Conservation (phyloP, 2,113 vertebrate genomes). For the Atherinomorus stipes region DNA sequence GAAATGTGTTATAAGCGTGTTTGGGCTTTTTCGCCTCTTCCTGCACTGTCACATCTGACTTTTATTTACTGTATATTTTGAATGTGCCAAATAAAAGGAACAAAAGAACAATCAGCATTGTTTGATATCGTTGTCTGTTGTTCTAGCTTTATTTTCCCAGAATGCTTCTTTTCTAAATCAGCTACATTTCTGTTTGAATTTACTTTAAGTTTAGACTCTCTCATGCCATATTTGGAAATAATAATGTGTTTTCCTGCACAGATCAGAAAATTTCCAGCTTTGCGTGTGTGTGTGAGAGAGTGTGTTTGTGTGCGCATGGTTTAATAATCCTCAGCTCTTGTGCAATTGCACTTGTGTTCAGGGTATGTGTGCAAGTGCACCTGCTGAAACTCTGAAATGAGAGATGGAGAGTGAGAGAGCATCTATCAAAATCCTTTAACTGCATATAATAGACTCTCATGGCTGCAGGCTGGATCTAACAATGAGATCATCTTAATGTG, state of each 20-base stretch:
- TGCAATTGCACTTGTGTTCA: conserved; percentile 18
- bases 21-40: too few species aligned
- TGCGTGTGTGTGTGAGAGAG: conserved; percentile 17
- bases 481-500: conserved; percentile 43
- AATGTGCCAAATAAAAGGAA: too few species aligned
- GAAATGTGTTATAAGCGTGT: too few species aligned
- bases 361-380: conserved; percentile 50
- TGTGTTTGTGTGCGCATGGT: conserved; percentile 10
- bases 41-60: too few species aligned
- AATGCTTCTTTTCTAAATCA: neutral
- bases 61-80: too few species aligned
- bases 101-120: too few species aligned
- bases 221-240: conserved; percentile 38
- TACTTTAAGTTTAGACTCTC: conserved; percentile 37
- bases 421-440: conserved; percentile 61
- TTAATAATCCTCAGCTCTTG: conserved; percentile 12
- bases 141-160: neutral
- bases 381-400: conserved; percentile 42
- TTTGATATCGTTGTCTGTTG: too few species aligned
- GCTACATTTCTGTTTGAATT: conserved; percentile 7
- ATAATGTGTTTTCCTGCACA: conserved; percentile 19
- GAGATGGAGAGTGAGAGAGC: conserved; percentile 28
- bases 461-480: conserved; percentile 38
- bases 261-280: conserved; percentile 6
- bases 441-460: conserved; percentile 29